phyloP scores from a whole-genome alignment of 2,113 vertebrate species.

The Hassar affinis region DNA sequence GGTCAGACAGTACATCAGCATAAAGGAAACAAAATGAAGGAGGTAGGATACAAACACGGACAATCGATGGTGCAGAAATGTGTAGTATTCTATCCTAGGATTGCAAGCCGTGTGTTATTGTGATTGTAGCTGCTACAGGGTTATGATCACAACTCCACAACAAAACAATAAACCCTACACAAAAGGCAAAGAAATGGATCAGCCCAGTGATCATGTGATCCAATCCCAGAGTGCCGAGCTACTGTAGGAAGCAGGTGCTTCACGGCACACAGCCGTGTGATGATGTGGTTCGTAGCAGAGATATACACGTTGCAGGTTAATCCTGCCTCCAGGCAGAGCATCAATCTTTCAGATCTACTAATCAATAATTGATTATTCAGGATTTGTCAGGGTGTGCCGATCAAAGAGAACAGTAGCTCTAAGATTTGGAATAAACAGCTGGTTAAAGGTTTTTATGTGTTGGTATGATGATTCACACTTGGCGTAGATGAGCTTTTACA shows the following conservation, averaged over 20 bases:
- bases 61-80: neutral
- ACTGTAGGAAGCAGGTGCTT: neutral
- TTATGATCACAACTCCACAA: neutral
- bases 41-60: neutral
- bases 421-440: slow-evolving; percentile 46
- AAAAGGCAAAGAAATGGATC: neutral
- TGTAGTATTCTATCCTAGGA: neutral
- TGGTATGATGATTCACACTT: neutral
- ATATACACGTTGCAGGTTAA: slow-evolving; percentile 68
- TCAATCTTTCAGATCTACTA: slow-evolving; percentile 73
- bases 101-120: neutral
- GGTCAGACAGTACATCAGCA: slow-evolving; percentile 43
- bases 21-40: slow-evolving; percentile 10
- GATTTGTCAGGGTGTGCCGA: slow-evolving; percentile 50
- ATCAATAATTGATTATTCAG: slow-evolving; percentile 73
- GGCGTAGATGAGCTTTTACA: neutral
- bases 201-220: neutral
- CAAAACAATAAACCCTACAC: neutral
- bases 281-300: slow-evolving; percentile 18
- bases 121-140: neutral
- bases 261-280: slow-evolving; percentile 19
- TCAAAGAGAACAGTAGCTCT: slow-evolving; percentile 67
- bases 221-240: neutral
- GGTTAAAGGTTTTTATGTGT: neutral
- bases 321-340: slow-evolving; percentile 69